Evolutionary conservation across 2,888 invertebrate genomes (phyloP), one percentile per base, ranked within the genome.

Genomic region (Zelleria hepariella): DNA sequence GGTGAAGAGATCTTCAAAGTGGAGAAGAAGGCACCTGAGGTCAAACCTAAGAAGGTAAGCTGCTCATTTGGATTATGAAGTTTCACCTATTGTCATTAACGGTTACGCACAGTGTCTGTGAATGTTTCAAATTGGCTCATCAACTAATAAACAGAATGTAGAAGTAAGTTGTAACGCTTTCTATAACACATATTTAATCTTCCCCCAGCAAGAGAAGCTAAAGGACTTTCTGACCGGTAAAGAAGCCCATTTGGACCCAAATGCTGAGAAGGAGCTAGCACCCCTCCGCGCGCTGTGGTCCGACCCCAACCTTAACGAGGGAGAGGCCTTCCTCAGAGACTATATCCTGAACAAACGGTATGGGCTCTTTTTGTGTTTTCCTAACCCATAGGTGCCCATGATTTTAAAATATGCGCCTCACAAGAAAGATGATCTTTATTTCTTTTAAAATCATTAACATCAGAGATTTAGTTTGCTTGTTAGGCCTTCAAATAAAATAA

Each of bases 251-350:
- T 85, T 92, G 47, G 91, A 92, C 66, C 87, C 92, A 47, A 72
- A 86, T 0, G 80, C 90, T 72, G 92, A 92, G 65, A 82, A 90
- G 58, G 93, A 93, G 52, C 80, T 96, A 67, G 93, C 94, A 62
- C 93, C 94, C 0, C 80, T 98, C 42, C 94, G 94, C 67, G 93
- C 95, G 24, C 94, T 94, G 71, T 98, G 98, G 98, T 92, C 91
- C 15, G 92, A 95, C 78, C 94, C 95, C 18, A 92, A 94, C 64
- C 84, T 99, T 23, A 94, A 94, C 67, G 91, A 93, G 59, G 94
- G 93, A 32, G 98, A 99, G 75, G 94, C 94, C 59, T 99, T 97
- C 81, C 87, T 99, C 1, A 91, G 96, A 59, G 98, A 99, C 82
- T 99, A 96, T 77, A 93, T 99, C 66, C 84, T 98, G 47, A 95